These are phyloP conservation scores for Eupithecia pulchellata DNA, from an alignment of 2,888 invertebrate genomes.

Conservation along the genomic window DNA sequence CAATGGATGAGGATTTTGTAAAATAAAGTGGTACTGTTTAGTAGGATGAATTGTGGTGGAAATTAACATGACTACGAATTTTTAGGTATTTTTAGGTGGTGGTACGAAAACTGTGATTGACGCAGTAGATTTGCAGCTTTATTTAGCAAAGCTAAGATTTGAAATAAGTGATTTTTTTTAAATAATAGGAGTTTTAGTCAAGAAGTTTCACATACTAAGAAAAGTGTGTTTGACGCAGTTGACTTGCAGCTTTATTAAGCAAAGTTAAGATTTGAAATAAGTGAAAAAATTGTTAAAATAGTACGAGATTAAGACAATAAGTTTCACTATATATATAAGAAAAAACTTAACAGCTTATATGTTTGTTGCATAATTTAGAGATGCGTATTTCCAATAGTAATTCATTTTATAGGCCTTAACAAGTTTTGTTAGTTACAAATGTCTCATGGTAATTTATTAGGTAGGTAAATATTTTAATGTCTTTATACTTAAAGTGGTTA, in stretches of 20 bases:
- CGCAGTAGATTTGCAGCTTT: conserved; percentile 1
- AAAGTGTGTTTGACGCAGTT: background rate
- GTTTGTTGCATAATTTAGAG: background rate
- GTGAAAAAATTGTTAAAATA: background rate
- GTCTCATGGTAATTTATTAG: conserved; percentile 42
- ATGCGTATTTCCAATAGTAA: background rate
- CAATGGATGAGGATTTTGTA: conserved; percentile 33
- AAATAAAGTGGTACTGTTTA: conserved; percentile 3
- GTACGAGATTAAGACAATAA: background rate
- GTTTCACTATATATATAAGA: background rate
- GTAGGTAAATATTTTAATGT: conserved; percentile 44
- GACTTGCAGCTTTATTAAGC: background rate
- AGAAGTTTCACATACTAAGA: background rate
- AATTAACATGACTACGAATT: conserved; percentile 1
- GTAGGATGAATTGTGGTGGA: background rate
- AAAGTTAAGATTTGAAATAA: background rate
- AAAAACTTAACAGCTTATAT: background rate
- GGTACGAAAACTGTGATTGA: background rate
- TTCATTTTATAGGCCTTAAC: background rate
- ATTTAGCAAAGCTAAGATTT: background rate
- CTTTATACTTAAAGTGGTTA: conserved; percentile 41
- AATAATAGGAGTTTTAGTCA: background rate
- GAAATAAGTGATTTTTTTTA: background rate
- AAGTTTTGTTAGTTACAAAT: conserved; percentile 10
- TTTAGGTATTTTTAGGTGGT: background rate